Conservation (phyloP, 2,888 invertebrate species). For the Lepidochitona cinerea region DNA sequence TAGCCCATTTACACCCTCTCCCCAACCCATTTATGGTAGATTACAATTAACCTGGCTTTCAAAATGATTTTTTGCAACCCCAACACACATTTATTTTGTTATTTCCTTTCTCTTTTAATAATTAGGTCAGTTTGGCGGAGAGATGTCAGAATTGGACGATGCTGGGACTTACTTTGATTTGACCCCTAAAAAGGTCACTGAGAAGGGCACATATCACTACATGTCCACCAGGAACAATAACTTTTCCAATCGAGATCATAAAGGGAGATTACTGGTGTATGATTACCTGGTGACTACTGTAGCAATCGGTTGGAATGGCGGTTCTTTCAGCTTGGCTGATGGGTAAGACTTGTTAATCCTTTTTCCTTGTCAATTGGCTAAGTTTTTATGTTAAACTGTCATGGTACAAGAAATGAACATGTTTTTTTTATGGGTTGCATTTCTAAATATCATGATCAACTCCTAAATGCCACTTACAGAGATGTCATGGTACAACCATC, state of each 20-base stretch:
- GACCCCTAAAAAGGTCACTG: conserved; percentile 55
- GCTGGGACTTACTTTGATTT: conserved; percentile 70
- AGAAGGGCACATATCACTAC: conserved; percentile 61
- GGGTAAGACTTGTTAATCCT: conserved; percentile 48
- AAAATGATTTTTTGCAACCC: background rate
- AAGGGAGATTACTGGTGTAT: conserved; percentile 58
- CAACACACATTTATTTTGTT: background rate
- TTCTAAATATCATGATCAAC: too few relatives aligned
- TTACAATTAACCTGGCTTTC: background rate
- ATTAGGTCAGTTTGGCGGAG: conserved; percentile 61
- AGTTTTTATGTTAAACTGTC: too few relatives aligned
- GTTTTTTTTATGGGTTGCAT: too few relatives aligned
- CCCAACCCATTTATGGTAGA: too few relatives aligned
- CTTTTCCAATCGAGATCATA: conserved; percentile 70
- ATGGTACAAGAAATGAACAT: too few relatives aligned
- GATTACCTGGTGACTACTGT: conserved; percentile 29
- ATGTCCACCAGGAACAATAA: conserved; percentile 69
- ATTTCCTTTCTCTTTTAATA: background rate
- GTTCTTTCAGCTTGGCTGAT: conserved; percentile 43
- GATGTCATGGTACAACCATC: too few relatives aligned
- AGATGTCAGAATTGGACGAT: conserved; percentile 65
- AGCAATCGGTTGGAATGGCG: conserved; percentile 63
- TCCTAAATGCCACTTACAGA: too few relatives aligned
- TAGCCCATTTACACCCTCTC: background rate
- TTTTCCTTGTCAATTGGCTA: too few relatives aligned